These are phyloP conservation scores for Drosophila mayri DNA, from an alignment of 1,140 invertebrate genomes.

Conservation along the genomic window DNA sequence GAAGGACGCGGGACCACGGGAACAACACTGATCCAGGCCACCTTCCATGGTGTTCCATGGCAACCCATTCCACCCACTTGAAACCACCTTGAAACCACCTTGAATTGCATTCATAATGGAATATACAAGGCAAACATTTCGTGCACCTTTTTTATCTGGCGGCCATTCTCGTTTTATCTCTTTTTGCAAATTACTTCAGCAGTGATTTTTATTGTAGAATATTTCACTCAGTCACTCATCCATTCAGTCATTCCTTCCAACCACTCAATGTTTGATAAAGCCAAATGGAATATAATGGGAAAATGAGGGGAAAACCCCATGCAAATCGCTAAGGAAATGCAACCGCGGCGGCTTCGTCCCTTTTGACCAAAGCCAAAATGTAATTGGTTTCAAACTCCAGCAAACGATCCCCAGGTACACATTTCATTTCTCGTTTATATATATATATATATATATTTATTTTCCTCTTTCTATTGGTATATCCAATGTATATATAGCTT, in stretches of 20 bases:
- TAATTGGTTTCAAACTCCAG: constrained; percentile 36
- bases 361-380: constrained; percentile 15
- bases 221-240: neutral
- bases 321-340: constrained; percentile 33
- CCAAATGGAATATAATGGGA: constrained; percentile 26
- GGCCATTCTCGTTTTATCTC: neutral
- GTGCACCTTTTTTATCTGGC: constrained; percentile 37
- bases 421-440: constrained; percentile 33
- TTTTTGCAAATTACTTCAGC: constrained; percentile 41
- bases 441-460: constrained; percentile 28
- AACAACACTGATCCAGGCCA: neutral
- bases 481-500: constrained; percentile 1
- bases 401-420: constrained; percentile 42
- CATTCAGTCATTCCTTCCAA: neutral
- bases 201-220: constrained; percentile 11
- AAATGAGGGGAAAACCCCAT: constrained; percentile 11
- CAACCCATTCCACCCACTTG: neutral
- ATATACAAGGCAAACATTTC: constrained; percentile 63
- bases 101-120: constrained; percentile 69
- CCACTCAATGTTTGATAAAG: constrained; percentile 1
- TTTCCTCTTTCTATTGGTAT: constrained; percentile 4
- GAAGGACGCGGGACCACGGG: constrained; percentile 17
- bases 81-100: constrained; percentile 31
- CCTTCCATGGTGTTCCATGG: too few relatives aligned
- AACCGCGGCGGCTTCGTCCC: constrained; percentile 1